Percentiles rank a stretch among this genome's conserved stretches.
These are phyloP conservation scores for Batillaria attramentaria DNA, from an alignment of 1,140 invertebrate species.

Conservation along the genomic window DNA sequence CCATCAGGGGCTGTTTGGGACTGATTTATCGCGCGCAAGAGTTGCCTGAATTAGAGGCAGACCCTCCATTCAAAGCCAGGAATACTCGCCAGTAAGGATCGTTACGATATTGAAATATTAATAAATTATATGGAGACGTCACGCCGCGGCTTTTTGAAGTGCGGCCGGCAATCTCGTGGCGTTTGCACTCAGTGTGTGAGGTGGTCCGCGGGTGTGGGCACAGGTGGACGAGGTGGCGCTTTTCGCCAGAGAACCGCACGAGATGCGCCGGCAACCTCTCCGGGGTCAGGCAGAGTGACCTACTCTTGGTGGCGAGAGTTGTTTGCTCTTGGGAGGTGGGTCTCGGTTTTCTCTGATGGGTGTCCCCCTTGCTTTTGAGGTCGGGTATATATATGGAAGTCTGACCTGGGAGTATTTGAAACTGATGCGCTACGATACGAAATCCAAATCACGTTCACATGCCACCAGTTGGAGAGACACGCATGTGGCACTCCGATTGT, in stretches of 20 bases:
- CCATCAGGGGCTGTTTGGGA: neutral
- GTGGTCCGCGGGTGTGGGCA: neutral
- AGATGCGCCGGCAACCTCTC: neutral
- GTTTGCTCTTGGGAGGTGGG: neutral
- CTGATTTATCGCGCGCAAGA: slow-evolving; percentile 27
- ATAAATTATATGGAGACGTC: slow-evolving; percentile 30
- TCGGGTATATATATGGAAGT: too few relatives aligned
- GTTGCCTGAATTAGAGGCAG: slow-evolving; percentile 17
- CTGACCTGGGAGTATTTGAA: too few relatives aligned
- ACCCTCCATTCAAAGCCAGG: slow-evolving; percentile 19
- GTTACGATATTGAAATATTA: slow-evolving; percentile 32
- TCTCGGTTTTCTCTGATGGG: neutral
- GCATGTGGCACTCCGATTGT: too few relatives aligned
- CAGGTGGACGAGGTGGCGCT: neutral
- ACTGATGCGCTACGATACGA: too few relatives aligned
- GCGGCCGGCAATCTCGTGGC: neutral
- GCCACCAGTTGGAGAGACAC: too few relatives aligned
- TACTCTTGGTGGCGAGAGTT: neutral
- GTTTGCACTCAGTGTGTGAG: neutral
- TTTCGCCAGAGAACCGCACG: neutral
- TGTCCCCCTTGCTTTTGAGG: too few relatives aligned
- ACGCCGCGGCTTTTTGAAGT: slow-evolving; percentile 16
- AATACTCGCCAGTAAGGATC: slow-evolving; percentile 1
- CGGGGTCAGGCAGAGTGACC: slow-evolving; percentile 2
- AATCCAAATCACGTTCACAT: too few relatives aligned